Conservation (phyloP, 1,140 invertebrate genomes). For the Doryteuthis pealeii region DNA sequence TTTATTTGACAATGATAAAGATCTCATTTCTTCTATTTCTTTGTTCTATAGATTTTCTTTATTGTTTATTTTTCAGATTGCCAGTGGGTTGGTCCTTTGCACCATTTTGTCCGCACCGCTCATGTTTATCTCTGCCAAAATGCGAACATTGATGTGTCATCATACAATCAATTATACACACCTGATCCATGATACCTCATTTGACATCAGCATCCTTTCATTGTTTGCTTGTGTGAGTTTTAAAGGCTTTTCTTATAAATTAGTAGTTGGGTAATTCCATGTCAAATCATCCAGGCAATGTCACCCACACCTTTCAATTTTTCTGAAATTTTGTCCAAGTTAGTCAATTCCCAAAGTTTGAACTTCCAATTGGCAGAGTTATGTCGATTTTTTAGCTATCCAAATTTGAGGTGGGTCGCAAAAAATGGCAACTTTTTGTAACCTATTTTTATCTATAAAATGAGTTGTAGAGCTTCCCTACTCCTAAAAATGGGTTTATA, state of each 20-base stretch:
- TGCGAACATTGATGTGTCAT: slow-evolving; percentile 70
- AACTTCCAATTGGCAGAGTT: too few species aligned
- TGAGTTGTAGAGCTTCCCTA: too few species aligned
- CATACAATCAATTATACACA: slow-evolving; percentile 67
- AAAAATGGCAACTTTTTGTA: too few species aligned
- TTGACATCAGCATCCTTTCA: slow-evolving; percentile 80
- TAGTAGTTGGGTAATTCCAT: too few species aligned
- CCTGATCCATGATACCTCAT: slow-evolving; percentile 76
- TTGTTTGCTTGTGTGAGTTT: slow-evolving; percentile 69
- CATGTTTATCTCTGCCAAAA: slow-evolving; percentile 93
- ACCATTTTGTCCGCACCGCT: slow-evolving; percentile 91
- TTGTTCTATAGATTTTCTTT: background rate
- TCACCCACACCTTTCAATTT: too few species aligned
- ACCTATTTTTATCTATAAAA: too few species aligned
- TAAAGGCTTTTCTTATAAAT: background rate
- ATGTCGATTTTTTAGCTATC: too few species aligned
- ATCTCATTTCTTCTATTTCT: background rate
- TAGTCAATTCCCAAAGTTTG: too few species aligned
- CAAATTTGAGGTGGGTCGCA: too few species aligned
- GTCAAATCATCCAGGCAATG: too few species aligned
- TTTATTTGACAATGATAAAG: background rate
- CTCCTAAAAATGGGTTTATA: too few species aligned
- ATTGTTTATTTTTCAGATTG: slow-evolving; percentile 68
- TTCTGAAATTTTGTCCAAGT: too few species aligned
- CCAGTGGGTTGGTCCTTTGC: slow-evolving; percentile 88